Conservation (phyloP, 2,888 invertebrate genomes). For the Melieria omissa region DNA sequence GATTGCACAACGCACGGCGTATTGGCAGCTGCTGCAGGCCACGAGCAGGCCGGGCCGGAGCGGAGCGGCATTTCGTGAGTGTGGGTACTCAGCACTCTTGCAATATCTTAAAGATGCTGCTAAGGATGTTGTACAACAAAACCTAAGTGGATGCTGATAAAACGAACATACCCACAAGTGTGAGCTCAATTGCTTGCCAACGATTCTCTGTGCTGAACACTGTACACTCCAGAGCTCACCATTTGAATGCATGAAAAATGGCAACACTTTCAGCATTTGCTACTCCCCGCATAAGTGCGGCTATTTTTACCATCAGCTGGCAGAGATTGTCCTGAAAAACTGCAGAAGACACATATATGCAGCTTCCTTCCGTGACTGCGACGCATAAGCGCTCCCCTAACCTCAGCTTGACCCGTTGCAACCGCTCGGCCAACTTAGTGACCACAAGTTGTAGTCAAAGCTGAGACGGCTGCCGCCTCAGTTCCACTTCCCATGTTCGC, state of each 20-base stretch:
- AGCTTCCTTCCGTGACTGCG: constrained; percentile 33
- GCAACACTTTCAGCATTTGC: constrained; percentile 51
- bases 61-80: too few species aligned
- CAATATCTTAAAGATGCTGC: too few species aligned
- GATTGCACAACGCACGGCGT: too few species aligned
- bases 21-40: too few species aligned
- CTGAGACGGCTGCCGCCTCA: background rate
- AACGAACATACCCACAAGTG: too few species aligned
- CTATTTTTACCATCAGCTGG: background rate
- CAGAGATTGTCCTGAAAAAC: too few species aligned
- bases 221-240: background rate
- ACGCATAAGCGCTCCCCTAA: constrained; percentile 30
- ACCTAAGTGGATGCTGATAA: too few species aligned
- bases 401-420: constrained; percentile 24
- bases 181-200: too few species aligned
- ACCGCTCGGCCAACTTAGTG: background rate
- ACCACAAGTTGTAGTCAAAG: background rate
- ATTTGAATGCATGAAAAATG: constrained; percentile 54
- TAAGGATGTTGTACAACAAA: too few species aligned
- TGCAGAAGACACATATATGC: constrained; percentile 54
- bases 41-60: too few species aligned
- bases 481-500: constrained; percentile 39
- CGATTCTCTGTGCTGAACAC: too few species aligned
- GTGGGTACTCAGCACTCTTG: too few species aligned
- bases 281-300: constrained; percentile 11